These are phyloP conservation scores for Nasonia giraulti DNA, from an alignment of 1,140 invertebrate genomes.

Conservation along the genomic window DNA sequence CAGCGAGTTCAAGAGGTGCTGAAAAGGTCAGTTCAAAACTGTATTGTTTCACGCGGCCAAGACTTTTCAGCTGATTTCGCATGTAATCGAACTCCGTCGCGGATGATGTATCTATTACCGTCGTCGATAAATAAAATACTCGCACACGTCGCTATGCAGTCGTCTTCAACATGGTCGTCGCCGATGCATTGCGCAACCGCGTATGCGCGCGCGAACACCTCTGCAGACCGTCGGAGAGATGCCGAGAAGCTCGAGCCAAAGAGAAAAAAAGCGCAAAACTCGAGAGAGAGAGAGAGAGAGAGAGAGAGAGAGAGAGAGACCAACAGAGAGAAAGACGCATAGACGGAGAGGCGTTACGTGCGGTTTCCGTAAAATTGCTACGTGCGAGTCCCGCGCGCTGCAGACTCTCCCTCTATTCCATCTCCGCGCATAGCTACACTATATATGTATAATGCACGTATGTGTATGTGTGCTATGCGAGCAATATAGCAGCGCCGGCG, in stretches of 20 bases:
- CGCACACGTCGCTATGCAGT: background rate
- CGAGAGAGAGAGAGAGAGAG: background rate
- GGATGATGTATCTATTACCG: too few relatives aligned
- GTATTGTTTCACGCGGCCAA: too few relatives aligned
- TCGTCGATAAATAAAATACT: background rate
- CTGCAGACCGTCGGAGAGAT: background rate
- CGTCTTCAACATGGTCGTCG: background rate
- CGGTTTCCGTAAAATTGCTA: slow-evolving; percentile 67
- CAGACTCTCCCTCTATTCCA: background rate
- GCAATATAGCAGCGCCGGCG: background rate
- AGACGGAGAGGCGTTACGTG: slow-evolving; percentile 60
- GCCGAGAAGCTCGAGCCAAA: background rate
- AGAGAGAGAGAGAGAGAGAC: background rate
- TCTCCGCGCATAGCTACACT: background rate
- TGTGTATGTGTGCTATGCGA: background rate
- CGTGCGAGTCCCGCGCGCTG: slow-evolving; percentile 52
- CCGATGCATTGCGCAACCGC: slow-evolving; percentile 20
- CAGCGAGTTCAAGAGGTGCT: too few relatives aligned
- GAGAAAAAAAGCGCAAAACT: background rate
- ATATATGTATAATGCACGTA: background rate
- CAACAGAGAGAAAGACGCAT: background rate
- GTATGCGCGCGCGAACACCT: background rate
- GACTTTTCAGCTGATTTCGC: too few relatives aligned
- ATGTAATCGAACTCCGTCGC: too few relatives aligned
- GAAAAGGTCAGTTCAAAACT: too few relatives aligned